Base-by-base conservation (phyloP, 2,797 vertebrate species). In the Eutrigla gurnardus region DNA sequence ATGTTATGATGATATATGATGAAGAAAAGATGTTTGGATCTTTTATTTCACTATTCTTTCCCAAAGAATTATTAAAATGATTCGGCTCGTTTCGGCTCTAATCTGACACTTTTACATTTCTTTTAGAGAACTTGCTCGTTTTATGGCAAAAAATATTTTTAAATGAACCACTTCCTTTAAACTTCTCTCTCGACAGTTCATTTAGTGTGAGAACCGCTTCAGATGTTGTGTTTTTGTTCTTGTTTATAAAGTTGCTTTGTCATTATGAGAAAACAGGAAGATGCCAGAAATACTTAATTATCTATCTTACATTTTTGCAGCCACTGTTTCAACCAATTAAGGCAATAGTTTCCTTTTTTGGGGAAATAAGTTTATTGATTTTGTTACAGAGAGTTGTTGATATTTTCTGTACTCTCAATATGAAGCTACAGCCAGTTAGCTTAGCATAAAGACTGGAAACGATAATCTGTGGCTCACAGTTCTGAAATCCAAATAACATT, bases 91-190 rank as follows among this genome's bases (percentile, higher is more conserved):
- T 25, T 2, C 25, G 25, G 25, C 25, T 25, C 25, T 25, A 25
- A 25, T 25, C 25, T 25, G 25, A 25, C 25, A 25, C 25, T 25
- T n/a, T n/a, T n/a, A n/a, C n/a, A n/a, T n/a, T n/a, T n/a, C n/a
- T n/a, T n/a, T n/a, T n/a, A n/a, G n/a, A n/a, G n/a, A n/a, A n/a
- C n/a, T n/a, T n/a, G n/a, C n/a, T n/a, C n/a, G 25, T 25, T 25
- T 25, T 25, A 25, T 25, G 25, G 25, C 25, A 25, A 25, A 25
- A n/a, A 49, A n/a, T 65, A 54, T 55, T 42, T 25, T 2, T 0
- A 40, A 55, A 73, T 11, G 25, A 58, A 40, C 15, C 36, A 57
- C 53, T 65, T 65, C 52, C 36, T 49, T 49, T 8, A n/a, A 18
- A 65, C 14, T 6, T 7, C 5, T 18, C 33, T 15, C 11, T 35